Evolutionary conservation across 2,113 vertebrate species (phyloP).

Genomic region (Cacatua alba): DNA sequence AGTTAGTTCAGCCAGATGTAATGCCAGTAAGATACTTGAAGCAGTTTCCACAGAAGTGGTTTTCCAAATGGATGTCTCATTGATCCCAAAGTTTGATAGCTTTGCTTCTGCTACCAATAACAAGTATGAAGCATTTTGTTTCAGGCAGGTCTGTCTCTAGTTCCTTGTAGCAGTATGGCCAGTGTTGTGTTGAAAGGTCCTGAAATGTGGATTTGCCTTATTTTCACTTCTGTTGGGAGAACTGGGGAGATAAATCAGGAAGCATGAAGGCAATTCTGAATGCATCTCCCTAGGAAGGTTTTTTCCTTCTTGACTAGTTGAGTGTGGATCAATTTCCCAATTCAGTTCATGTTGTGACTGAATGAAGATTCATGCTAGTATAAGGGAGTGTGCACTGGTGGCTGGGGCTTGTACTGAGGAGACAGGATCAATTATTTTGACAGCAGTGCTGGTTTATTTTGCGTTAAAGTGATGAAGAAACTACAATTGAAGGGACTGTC

Average conservation of each 20-base stretch:
- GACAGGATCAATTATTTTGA: neutral
- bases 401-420: neutral
- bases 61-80: neutral
- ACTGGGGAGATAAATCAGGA: neutral
- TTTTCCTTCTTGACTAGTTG: neutral
- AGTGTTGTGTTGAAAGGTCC: neutral
- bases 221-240: neutral
- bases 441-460: neutral
- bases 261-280: neutral
- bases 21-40: neutral
- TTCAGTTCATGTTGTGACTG: neutral
- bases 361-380: neutral
- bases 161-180: neutral
- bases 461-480: neutral
- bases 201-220: neutral
- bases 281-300: neutral
- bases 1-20: neutral
- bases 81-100: neutral
- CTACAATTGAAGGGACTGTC: neutral
- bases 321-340: constrained; percentile 19
- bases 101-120: neutral
- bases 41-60: neutral
- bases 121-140: neutral
- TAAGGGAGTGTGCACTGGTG: neutral
- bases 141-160: neutral